A percentile compares a stretch with the other conserved stretches of the same genome.
These are phyloP conservation scores for Phenacoccus solenopsis DNA, from an alignment of 1,140 invertebrate genomes.

Conservation along the genomic window DNA sequence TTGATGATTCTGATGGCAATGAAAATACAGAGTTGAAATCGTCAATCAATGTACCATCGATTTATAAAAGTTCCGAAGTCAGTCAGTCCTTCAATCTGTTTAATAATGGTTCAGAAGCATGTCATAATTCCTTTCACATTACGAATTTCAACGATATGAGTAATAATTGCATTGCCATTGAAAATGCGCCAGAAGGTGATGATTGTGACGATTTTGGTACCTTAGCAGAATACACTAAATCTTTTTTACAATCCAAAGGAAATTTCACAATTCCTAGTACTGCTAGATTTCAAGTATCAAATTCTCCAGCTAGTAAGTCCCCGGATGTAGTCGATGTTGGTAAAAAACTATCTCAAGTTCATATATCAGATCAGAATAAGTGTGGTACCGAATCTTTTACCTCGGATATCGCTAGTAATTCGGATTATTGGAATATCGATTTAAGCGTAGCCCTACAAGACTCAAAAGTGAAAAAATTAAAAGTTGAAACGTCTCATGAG, in stretches of 20 bases:
- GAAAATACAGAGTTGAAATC: too few relatives aligned
- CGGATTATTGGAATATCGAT: neutral
- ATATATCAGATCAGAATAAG: neutral
- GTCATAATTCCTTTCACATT: too few relatives aligned
- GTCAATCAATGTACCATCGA: too few relatives aligned
- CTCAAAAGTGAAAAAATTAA: neutral
- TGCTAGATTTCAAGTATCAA: neutral
- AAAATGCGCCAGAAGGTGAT: neutral
- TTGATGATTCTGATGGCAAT: too few relatives aligned
- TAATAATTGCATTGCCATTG: too few relatives aligned
- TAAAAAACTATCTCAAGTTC: neutral
- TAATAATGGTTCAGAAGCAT: too few relatives aligned
- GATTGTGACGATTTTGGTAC: neutral
- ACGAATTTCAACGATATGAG: too few relatives aligned
- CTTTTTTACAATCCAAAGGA: slow-evolving; percentile 1
- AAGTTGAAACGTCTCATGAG: neutral
- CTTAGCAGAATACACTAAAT: neutral
- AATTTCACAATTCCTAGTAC: neutral
- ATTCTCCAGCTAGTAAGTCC: neutral
- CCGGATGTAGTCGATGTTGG: neutral
- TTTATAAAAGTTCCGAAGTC: too few relatives aligned
- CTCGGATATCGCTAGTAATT: too few relatives aligned
- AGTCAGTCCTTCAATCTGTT: too few relatives aligned
- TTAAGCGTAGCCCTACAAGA: neutral
- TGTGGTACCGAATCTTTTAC: neutral